Conservation (phyloP, 1,140 invertebrate species). For the Atta texana region DNA sequence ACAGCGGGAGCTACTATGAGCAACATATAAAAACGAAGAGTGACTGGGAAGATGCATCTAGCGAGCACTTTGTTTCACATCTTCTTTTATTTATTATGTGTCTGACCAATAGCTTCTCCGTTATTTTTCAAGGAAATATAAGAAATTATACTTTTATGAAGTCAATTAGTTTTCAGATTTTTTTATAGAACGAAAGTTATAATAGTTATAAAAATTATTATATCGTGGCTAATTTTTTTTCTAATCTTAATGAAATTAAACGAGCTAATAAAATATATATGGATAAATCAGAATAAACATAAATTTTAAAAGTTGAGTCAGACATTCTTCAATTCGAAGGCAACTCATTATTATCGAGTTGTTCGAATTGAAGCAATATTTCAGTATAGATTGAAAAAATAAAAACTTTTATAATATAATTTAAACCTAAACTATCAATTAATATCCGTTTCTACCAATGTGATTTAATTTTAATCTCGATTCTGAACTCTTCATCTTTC, state of each 20-base stretch:
- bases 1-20: conserved; percentile 54
- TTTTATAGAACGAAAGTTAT: background rate
- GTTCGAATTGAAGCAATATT: background rate
- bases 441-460: too few species aligned
- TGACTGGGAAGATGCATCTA: conserved; percentile 25
- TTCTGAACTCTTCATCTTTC: too few species aligned
- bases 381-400: background rate
- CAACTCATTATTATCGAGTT: background rate
- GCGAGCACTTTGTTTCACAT: conserved; percentile 35
- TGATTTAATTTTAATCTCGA: too few species aligned
- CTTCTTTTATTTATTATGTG: conserved; percentile 24
- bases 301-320: background rate
- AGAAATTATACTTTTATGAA: background rate
- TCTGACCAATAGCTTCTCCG: conserved; percentile 6
- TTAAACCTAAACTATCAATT: too few species aligned
- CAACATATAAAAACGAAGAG: conserved; percentile 35
- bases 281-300: background rate
- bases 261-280: background rate
- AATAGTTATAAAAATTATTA: background rate
- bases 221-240: background rate
- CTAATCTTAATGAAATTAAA: background rate
- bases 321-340: too few species aligned
- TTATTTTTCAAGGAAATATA: background rate
- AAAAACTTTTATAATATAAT: too few species aligned
- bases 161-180: background rate